A percentile compares a stretch with the other conserved stretches of the same genome.
phyloP scores from a whole-genome alignment of 1,140 invertebrate species.

The Caenorhabditis tropicalis region DNA sequence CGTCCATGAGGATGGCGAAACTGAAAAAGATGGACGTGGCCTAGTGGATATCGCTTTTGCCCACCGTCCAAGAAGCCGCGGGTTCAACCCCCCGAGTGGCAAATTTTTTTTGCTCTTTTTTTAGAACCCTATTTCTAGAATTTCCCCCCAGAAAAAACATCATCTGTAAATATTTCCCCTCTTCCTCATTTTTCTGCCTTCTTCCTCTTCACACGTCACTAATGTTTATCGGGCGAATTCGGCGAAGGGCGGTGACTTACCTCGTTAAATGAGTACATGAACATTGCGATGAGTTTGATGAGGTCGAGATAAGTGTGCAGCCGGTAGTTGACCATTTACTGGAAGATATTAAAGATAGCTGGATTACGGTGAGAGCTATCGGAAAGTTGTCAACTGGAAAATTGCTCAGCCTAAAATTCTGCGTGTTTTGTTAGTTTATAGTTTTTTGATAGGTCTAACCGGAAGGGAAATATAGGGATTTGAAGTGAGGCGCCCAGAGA shows the following conservation, averaged over 20 bases:
- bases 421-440: no score
- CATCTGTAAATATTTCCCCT: not conserved
- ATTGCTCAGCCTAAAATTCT: no score
- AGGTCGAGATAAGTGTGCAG: constrained; percentile 54
- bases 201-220: not conserved
- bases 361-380: no score
- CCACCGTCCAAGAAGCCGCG: not conserved
- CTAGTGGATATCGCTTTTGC: constrained; percentile 2
- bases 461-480: no score
- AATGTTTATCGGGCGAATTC: not conserved
- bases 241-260: not conserved
- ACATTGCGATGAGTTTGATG: constrained; percentile 58
- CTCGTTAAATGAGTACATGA: constrained; percentile 63
- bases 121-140: not conserved
- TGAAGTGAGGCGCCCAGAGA: no score
- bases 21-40: no score
- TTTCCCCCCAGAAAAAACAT: not conserved
- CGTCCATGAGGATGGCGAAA: constrained; percentile 67
- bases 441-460: no score
- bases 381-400: no score
- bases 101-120: not conserved
- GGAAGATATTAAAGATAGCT: no score
- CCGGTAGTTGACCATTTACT: constrained; percentile 58
- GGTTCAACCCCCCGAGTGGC: no score
- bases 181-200: not conserved